Conservation (phyloP, 2,113 vertebrate species). For the Saccopteryx bilineata region DNA sequence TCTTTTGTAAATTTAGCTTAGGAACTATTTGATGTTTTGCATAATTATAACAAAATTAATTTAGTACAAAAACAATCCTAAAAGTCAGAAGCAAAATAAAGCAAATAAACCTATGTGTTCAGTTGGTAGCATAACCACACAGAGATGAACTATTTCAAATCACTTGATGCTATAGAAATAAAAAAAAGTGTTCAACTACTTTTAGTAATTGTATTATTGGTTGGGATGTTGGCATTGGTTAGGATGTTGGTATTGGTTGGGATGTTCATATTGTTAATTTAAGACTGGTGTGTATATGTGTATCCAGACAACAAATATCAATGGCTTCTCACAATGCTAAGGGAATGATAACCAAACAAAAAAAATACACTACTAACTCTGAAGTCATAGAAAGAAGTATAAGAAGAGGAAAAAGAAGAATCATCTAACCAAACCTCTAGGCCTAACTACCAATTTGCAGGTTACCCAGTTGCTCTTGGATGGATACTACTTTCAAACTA, state of each 20-base stretch:
- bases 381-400: neutral
- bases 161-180: neutral
- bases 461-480: neutral
- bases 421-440: neutral
- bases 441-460: neutral
- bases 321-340: neutral
- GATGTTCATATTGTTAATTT: neutral
- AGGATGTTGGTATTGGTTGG: neutral
- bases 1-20: conserved; percentile 5
- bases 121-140: conserved; percentile 12
- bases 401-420: neutral
- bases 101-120: neutral
- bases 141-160: neutral
- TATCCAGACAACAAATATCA: neutral
- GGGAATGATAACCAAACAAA: neutral
- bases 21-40: neutral
- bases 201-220: conserved; percentile 15
- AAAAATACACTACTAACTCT: neutral
- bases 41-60: conserved; percentile 28
- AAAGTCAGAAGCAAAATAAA: conserved; percentile 60
- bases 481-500: neutral
- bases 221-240: neutral
- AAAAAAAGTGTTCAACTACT: neutral
- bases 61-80: neutral
- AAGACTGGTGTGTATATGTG: neutral